Evolutionary conservation across 1,140 invertebrate genomes (phyloP), one percentile per base, ranked within the genome.

Genomic region (Battus philenor): DNA sequence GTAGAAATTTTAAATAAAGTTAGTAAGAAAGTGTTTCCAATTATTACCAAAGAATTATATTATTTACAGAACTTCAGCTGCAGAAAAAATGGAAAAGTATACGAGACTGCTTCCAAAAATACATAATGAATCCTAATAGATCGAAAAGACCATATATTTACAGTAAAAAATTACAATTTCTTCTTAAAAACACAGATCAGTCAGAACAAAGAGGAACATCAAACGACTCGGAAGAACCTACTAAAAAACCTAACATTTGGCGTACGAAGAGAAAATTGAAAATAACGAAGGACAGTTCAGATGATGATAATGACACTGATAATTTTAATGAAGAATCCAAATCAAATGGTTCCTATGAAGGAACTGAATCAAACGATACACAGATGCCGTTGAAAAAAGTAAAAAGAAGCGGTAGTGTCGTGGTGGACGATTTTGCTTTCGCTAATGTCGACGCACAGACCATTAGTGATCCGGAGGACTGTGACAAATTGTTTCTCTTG

Each of bases 61-160:
- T n/a, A n/a, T 17, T 80, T 75, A 39, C 68, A 85, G 81, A 81
- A 57, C 45, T 79, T 5, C 77, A 85, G 54, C 52, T 85, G 4
- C 77, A 82, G 44, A 82, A 78, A 50, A 85, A 82, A 68, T 85
- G 81, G 81, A 85, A 83, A 36, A 73, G 81, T 32, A 73, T 82
- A 3, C 50, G 76, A 16, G 81, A 85, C 27, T 78, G 72, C 30
- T 85, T 82, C 30, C 66, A 75, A 36, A 82, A 81, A 31, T 81
- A 81, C 48, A 29, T 79, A 8, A 38, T 52, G 4, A 71, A 80
- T 38, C 77, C 78, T 0, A 60, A 58, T 2, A 67, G 61, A 52
- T 69, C 67, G 4, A 71, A 60, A 45, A 63, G 65, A 4, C 75
- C 78, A 0, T 85, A 85, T 38, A 48, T 82, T 16, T 82, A 82